Evolutionary conservation across 2,888 invertebrate species (phyloP), one percentile per base, ranked within the genome.

Genomic region (Yponomeuta plumbellus): DNA sequence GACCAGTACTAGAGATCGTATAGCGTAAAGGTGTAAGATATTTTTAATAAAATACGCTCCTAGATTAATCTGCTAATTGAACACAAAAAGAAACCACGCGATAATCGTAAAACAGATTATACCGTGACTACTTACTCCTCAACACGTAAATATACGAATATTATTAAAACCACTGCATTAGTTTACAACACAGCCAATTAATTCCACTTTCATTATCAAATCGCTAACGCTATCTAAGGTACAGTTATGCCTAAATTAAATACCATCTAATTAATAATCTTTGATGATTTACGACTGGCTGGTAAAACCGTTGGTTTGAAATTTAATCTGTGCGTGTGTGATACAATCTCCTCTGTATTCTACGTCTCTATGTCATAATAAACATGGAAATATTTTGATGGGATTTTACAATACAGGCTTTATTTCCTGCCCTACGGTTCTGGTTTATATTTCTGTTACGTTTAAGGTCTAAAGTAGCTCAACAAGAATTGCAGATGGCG

Each of bases 181-280:
- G 44, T 52, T 17, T 13, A 52, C 44, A 52, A 52, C 44, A 52
- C 17, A 52, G 17, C 44, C 44, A 52, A 52, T 52, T 52, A 52
- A 52, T 52, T 52, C 44, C 17, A 52, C 44, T 52, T 52, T 52
- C 44, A 52, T 52, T 52, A 52, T 52, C 44, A 52, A 52, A 52
- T 52, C 44, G 44, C 17, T 52, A 52, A 17, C 44, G 44, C 17
- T 52, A 52, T 52, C 17, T 17, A 52, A 17, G 44, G 44, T 52
- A 52, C 44, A 52, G 44, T 52, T 52, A 52, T 13, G 44, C 59
- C 59, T 23, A 59, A 59, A 59, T 59, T 59, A 23, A 59, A 59
- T 52, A 52, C 22, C 59, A 59, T 11, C 59, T 59, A 59, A 59
- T 52, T 59, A 59, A 59, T 59, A 59, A 59, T 59, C 59, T 20